Base-by-base conservation (phyloP, 2,888 invertebrate species). In the Melitaea athalia region DNA sequence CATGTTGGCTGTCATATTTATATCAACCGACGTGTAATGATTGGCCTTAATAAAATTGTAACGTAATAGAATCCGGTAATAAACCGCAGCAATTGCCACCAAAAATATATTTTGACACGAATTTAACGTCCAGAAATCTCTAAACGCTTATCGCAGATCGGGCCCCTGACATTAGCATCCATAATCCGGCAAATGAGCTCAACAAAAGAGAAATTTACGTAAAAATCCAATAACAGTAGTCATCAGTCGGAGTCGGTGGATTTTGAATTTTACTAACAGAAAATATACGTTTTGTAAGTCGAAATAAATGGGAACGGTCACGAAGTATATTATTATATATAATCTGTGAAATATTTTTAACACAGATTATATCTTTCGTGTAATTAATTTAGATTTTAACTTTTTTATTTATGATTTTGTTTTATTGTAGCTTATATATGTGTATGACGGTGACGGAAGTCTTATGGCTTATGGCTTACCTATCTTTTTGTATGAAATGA, bases 131-230 rank as follows among this genome's bases (percentile, higher is more conserved):
- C 63, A 71, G 72, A 77, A 81, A 79, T 76, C 73, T 77, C 69
- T 66, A 69, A 71, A 75, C 71, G 71, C 81, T 87, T 87, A 88
- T 87, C 87, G 72, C 73, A 75, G 80, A 86, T 85, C 81, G 72
- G 67, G 71, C 79, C 78, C 75, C 69, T 75, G 74, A 80, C 81
- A 82, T 85, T 85, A 82, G 81, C 83, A 81, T 82, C 82, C 77
- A 81, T 85, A 87, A 87, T 85, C 82, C 79, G 76, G 76, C 77
- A 83, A 88, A 87, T 84, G 84, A 84, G 81, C 79, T 77, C 79
- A 81, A 85, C 87, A 86, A 87, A 84, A 78, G 76, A 79, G 76
- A 76, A 80, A 85, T 87, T 88, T 86, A 84, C 83, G 83, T 85
- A 81, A 84, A 86, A 86, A 81, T 81, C 78, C 78, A 82, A 85